Percentiles rank a stretch among this genome's conserved stretches.
phyloP scores from a whole-genome alignment of 1,140 invertebrate species.

The Thalassaphorura encarpata region DNA sequence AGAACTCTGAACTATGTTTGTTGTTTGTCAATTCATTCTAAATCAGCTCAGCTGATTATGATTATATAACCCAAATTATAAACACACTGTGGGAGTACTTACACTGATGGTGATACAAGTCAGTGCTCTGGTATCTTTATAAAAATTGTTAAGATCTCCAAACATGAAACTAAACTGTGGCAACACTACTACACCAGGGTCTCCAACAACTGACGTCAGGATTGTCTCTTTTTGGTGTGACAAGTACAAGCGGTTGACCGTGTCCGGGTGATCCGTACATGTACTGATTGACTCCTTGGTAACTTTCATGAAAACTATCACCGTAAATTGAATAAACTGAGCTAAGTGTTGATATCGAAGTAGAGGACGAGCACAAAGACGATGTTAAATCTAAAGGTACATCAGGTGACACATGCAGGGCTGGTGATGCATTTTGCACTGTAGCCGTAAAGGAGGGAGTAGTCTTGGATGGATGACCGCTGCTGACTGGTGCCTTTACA shows the following conservation, averaged over 20 bases:
- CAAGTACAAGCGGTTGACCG: slow-evolving; percentile 21
- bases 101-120: too few relatives aligned
- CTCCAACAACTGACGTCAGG: slow-evolving; percentile 23
- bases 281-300: neutral
- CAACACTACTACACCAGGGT: too few relatives aligned
- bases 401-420: slow-evolving; percentile 23
- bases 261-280: neutral
- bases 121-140: too few relatives aligned
- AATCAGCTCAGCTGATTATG: too few relatives aligned
- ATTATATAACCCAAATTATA: too few relatives aligned
- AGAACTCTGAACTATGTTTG: too few relatives aligned
- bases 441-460: slow-evolving; percentile 30
- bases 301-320: neutral
- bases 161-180: too few relatives aligned
- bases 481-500: slow-evolving; percentile 4
- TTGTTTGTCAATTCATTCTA: too few relatives aligned
- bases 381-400: slow-evolving; percentile 25
- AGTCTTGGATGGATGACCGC: slow-evolving; percentile 33
- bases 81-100: too few relatives aligned
- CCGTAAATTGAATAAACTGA: neutral
- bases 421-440: slow-evolving; percentile 14
- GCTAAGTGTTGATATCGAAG: neutral
- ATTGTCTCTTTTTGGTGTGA: slow-evolving; percentile 20
- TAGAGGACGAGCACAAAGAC: neutral
- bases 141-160: too few relatives aligned